Conservation (phyloP, 2,888 invertebrate genomes). For the Hyppa rectilinea region DNA sequence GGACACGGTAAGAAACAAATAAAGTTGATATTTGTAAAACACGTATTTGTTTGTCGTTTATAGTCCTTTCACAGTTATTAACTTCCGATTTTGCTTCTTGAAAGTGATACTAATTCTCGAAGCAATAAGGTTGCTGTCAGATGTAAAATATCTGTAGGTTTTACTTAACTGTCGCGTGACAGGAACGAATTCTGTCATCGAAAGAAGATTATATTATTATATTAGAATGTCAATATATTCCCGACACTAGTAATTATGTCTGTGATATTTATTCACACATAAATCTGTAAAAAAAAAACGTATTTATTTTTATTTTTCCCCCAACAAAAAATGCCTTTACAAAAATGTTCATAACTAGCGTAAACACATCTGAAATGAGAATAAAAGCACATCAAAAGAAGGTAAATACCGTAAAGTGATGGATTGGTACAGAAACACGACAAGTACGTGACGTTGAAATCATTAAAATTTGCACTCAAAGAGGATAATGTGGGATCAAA, state of each 20-base stretch:
- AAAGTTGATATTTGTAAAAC: no score
- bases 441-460: conserved; percentile 59
- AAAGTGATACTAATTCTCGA: no score
- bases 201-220: no score
- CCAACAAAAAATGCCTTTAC: background rate
- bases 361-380: conserved; percentile 42
- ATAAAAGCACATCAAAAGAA: conserved; percentile 41
- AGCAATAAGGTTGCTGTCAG: no score
- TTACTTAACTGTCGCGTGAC: no score
- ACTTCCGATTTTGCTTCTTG: no score
- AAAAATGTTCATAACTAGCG: conserved; percentile 6
- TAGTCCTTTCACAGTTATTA: no score
- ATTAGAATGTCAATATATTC: no score
- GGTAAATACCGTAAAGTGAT: conserved; percentile 55
- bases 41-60: no score
- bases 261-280: background rate
- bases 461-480: conserved; percentile 52
- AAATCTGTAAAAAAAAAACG: background rate
- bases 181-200: no score
- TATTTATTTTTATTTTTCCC: conserved; percentile 7
- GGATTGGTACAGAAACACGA: conserved; percentile 34
- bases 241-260: background rate
- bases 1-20: no score
- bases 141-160: no score
- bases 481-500: conserved; percentile 54